phyloP scores from a whole-genome alignment of 2,113 vertebrate species.

The Acinonyx jubatus region DNA sequence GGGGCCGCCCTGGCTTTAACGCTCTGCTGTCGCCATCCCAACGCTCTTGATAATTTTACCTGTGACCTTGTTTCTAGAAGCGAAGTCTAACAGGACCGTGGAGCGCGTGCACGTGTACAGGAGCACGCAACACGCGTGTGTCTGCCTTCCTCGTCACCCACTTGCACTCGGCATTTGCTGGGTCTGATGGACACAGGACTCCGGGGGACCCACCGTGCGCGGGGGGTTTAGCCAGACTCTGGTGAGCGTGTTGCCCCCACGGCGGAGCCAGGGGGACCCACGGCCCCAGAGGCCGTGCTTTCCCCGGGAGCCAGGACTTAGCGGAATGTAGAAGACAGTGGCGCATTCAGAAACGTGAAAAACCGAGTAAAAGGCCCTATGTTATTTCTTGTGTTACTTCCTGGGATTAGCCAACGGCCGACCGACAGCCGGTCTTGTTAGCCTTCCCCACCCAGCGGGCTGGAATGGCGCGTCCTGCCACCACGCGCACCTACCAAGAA shows the following conservation, averaged over 20 bases:
- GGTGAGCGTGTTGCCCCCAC: rapidly evolving
- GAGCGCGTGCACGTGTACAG: neutral
- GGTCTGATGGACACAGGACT: neutral
- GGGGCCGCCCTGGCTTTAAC: neutral
- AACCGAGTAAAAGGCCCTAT: neutral
- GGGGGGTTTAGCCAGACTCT: neutral
- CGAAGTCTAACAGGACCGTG: neutral
- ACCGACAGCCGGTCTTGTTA: neutral
- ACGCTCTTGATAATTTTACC: neutral
- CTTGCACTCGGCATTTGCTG: neutral
- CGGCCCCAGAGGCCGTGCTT: neutral
- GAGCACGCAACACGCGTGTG: neutral
- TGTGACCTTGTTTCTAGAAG: neutral
- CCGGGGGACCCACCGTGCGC: rapidly evolving
- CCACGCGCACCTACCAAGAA: neutral
- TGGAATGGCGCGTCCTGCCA: too few relatives aligned
- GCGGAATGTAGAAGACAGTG: neutral
- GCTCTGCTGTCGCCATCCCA: neutral
- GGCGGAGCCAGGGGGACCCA: rapidly evolving
- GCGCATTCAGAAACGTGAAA: neutral
- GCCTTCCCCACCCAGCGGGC: neutral
- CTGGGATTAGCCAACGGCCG: neutral
- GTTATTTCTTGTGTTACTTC: neutral
- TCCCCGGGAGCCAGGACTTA: neutral
- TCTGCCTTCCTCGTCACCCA: neutral